Percentiles rank a stretch among this genome's conserved stretches.
Evolutionary conservation across 2,113 vertebrate species (phyloP).

Genomic region (Ptilonorhynchus violaceus): DNA sequence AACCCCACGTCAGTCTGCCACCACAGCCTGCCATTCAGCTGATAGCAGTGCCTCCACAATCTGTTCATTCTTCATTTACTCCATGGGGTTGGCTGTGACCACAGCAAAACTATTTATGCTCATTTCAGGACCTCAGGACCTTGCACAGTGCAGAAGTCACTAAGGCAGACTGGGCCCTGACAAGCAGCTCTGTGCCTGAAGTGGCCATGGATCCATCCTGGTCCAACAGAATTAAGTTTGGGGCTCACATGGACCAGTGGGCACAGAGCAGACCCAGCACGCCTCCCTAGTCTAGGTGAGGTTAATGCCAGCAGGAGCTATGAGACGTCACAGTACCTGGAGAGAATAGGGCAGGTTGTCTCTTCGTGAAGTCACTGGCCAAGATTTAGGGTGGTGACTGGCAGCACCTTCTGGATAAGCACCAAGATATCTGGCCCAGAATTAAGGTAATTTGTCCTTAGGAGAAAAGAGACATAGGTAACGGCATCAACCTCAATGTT

Average conservation of each 20-base stretch:
- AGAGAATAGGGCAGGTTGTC: not conserved
- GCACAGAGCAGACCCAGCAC: not conserved
- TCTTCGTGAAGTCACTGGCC: not conserved
- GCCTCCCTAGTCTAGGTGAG: not conserved
- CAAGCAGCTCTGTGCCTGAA: not conserved
- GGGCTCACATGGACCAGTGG: not conserved
- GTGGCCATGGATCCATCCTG: too few relatives aligned
- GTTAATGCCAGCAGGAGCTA: not conserved
- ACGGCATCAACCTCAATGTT: not conserved
- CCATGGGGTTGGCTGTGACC: not conserved
- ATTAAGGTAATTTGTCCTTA: not conserved
- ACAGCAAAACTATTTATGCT: not conserved
- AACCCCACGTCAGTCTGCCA: not conserved
- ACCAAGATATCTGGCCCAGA: not conserved
- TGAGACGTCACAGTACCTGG: rapidly evolving
- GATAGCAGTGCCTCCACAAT: not conserved
- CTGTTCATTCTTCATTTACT: not conserved
- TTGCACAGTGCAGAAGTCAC: not conserved
- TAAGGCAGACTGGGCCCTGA: not conserved
- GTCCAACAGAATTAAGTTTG: not conserved
- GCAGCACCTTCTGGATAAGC: not conserved
- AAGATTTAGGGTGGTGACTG: not conserved
- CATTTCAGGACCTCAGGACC: not conserved
- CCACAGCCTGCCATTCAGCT: not conserved
- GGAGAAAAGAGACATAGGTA: not conserved